phyloP scores from a whole-genome alignment of 2,888 invertebrate genomes.

The Electrophaes corylata region DNA sequence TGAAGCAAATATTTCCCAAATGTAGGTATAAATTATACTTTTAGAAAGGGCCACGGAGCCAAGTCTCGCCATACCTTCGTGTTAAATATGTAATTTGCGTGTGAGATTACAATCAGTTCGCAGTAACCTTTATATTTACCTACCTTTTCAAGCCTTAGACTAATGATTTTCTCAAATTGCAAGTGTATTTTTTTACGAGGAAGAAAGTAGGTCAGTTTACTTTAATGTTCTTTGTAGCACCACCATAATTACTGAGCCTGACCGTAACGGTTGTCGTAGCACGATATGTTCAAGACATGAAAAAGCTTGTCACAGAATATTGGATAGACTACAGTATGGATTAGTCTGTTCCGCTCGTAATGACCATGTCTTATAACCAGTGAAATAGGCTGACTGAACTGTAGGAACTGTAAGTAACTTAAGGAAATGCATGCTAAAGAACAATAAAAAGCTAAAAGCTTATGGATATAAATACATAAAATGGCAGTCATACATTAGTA shows the following conservation, averaged over 20 bases:
- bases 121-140: conserved; percentile 43
- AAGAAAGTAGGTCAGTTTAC: conserved; percentile 33
- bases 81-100: conserved; percentile 60
- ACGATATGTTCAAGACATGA: conserved; percentile 3
- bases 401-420: too few relatives aligned
- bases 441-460: too few relatives aligned
- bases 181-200: conserved; percentile 31
- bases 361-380: too few relatives aligned
- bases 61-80: conserved; percentile 32
- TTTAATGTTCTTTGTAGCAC: conserved; percentile 23
- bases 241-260: conserved; percentile 22
- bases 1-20: too few relatives aligned
- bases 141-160: conserved; percentile 42
- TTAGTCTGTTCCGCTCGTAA: too few relatives aligned
- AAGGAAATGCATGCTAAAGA: too few relatives aligned
- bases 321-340: neutral
- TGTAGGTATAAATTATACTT: neutral
- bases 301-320: neutral
- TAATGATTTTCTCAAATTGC: conserved; percentile 42
- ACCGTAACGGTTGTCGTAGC: conserved; percentile 13
- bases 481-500: too few relatives aligned
- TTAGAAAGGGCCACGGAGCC: conserved; percentile 8
- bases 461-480: too few relatives aligned
- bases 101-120: conserved; percentile 51
- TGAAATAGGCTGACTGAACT: too few relatives aligned